Percentiles rank a stretch among this genome's conserved stretches.
Conservation (phyloP, 2,113 vertebrate species). For the Turnix velox region DNA sequence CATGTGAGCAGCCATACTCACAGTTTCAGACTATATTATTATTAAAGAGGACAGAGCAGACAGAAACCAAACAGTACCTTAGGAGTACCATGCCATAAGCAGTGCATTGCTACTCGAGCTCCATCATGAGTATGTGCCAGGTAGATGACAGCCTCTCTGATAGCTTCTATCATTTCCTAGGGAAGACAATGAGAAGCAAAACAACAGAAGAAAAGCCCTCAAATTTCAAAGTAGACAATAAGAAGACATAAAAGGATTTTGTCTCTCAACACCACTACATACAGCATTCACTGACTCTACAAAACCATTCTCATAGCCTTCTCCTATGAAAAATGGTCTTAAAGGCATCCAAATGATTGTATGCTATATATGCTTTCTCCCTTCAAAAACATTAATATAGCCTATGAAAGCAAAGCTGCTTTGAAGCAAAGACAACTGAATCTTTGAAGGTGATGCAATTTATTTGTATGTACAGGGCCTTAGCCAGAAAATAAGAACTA, state of each 20-base stretch:
- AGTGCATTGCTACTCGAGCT: constrained; percentile 92
- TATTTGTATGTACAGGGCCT: background rate
- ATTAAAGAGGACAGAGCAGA: background rate
- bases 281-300: background rate
- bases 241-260: accelerated
- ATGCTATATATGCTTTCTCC: background rate
- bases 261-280: background rate
- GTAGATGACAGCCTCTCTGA: constrained; percentile 91
- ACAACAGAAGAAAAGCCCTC: background rate
- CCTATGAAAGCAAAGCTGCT: background rate
- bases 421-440: background rate
- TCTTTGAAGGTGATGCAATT: background rate
- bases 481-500: background rate
- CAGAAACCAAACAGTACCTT: constrained; percentile 75
- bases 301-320: background rate
- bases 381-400: background rate
- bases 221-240: accelerated
- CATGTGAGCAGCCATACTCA: background rate
- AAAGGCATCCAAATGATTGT: background rate
- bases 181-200: background rate
- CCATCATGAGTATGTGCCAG: constrained; percentile 94
- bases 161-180: constrained; percentile 95
- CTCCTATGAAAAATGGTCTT: background rate
- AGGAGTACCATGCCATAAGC: constrained; percentile 92
- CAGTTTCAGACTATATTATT: background rate